phyloP scores from a whole-genome alignment of 2,888 invertebrate species.

The Mesoligia furuncula region DNA sequence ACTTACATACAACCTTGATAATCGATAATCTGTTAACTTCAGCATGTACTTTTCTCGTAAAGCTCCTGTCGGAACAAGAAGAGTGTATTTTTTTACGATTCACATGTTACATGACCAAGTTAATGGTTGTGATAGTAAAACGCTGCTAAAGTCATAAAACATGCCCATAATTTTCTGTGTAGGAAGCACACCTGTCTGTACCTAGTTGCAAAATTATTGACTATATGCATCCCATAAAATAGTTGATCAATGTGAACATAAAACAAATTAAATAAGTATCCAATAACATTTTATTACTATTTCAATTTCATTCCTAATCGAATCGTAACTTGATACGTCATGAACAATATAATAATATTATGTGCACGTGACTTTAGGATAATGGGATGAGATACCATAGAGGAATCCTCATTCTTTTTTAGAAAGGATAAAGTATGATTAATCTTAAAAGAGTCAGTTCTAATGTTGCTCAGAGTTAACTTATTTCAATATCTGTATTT shows the following conservation, averaged over 20 bases:
- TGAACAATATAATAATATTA: neutral
- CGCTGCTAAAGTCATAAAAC: neutral
- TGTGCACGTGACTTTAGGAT: conserved; percentile 38
- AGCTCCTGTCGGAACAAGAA: neutral
- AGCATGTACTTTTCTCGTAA: neutral
- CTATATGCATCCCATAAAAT: conserved; percentile 1
- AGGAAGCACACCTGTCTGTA: neutral
- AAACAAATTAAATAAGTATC: conserved; percentile 3
- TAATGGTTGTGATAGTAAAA: neutral
- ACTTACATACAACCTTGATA: neutral
- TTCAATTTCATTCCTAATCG: conserved; percentile 14
- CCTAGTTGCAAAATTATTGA: neutral
- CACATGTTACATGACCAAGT: neutral
- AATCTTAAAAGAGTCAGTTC: conserved; percentile 40
- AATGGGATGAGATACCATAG: conserved; percentile 26
- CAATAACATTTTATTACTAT: conserved; percentile 18
- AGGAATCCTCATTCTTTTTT: conserved; percentile 45
- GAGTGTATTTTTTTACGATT: neutral
- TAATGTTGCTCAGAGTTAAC: conserved; percentile 27
- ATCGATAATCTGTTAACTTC: neutral
- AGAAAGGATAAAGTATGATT: conserved; percentile 35
- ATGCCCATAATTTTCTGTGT: neutral
- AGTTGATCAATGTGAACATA: conserved; percentile 1
- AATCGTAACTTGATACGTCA: conserved; percentile 5
- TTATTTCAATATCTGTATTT: conserved; percentile 22